Evolutionary conservation across 2,113 vertebrate species (phyloP), one percentile per base, ranked within the genome.

Genomic region (Tetraodon nigroviridis): DNA sequence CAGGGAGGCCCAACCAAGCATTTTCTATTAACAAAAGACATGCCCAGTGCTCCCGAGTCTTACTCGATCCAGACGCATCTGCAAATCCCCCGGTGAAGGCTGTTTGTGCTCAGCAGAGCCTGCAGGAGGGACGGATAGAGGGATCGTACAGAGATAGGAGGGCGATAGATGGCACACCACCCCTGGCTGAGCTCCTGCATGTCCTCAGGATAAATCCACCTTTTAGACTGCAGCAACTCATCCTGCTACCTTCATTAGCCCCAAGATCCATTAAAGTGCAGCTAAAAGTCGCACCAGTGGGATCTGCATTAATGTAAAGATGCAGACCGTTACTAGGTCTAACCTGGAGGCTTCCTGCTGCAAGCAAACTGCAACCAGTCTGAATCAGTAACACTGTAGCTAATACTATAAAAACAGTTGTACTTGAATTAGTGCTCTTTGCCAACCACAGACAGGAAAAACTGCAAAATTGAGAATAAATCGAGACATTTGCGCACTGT

Each of bases 21-120:
- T 83, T 85, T 87, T 90, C 84, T 84, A 88, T 88, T 88, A 89
- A 88, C 83, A 88, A 81, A 87, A 84, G 87, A 79, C 84, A 85
- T 75, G 79, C 80, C 83, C 83, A 76, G 57, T 72, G 79, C 81
- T 78, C 80, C 78, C 71, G 72, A 81, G 79, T 81, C 76, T 75
- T 82, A 77, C 74, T 86, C 67, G 56, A 82, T 82, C 79, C 73
- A 73, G 67, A 86, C 76, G 83, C 79, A 84, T 82, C 83, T 83
- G 70, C 85, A 88, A 82, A 86, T 85, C 81, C 83, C 81, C 71
- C 72, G 81, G 78, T 76, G 67, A 80, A 85, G 85, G 80, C 83
- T 73, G 84, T 84, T 87, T 86, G 86, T 83, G 83, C 80, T 87
- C 85, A 84, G 81, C 51, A 80, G 84, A 87, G 86, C 87, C 74